These are phyloP conservation scores for Drosophila lini DNA, from an alignment of 1,140 invertebrate genomes.

Conservation along the genomic window DNA sequence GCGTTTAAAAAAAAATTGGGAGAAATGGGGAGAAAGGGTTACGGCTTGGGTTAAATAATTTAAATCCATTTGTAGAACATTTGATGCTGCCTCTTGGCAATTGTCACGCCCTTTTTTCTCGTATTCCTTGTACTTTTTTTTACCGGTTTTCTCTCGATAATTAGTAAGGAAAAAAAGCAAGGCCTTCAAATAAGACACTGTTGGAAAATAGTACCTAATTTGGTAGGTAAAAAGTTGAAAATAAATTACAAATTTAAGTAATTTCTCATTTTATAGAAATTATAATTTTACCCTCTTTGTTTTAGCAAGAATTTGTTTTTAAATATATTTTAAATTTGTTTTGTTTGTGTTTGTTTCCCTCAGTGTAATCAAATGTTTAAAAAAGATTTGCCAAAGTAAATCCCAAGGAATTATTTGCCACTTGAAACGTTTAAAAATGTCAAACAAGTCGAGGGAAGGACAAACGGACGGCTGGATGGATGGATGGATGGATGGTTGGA, in stretches of 20 bases:
- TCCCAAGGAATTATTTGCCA: constrained; percentile 84
- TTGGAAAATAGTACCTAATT: too few relatives aligned
- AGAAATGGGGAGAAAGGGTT: constrained; percentile 24
- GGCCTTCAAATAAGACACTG: neutral
- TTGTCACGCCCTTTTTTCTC: constrained; percentile 45
- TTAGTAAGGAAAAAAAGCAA: constrained; percentile 66
- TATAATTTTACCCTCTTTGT: too few relatives aligned
- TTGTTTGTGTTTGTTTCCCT: neutral
- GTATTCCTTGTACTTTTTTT: constrained; percentile 10
- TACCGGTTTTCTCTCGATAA: constrained; percentile 43
- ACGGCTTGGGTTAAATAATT: constrained; percentile 59
- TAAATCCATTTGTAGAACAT: constrained; percentile 83
- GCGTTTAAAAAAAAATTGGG: constrained; percentile 13
- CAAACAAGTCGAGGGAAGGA: constrained; percentile 57
- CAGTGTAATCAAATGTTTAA: constrained; percentile 78
- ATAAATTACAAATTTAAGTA: too few relatives aligned
- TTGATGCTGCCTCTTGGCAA: constrained; percentile 61
- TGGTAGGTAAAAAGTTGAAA: too few relatives aligned
- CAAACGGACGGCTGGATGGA: neutral
- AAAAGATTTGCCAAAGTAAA: constrained; percentile 81
- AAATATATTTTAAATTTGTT: neutral
- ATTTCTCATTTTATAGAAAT: too few relatives aligned
- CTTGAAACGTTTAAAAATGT: constrained; percentile 84
- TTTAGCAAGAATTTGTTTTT: too few relatives aligned
- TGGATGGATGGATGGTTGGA: constrained; percentile 1